Conservation (phyloP, 2,113 vertebrate species). For the Silurus meridionalis region DNA sequence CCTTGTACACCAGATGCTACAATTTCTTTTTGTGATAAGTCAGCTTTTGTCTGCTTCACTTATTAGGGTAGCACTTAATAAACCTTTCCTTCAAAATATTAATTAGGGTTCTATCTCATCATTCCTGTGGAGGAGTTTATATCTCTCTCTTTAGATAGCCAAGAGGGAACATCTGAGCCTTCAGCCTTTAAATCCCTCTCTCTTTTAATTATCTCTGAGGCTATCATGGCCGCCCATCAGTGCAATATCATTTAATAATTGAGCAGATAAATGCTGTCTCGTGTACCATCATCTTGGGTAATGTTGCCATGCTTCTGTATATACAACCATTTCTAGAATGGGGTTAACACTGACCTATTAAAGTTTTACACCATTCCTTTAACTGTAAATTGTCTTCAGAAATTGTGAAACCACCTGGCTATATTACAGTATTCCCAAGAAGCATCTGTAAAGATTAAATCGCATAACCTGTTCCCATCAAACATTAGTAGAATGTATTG, state of each 20-base stretch:
- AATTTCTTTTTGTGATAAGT: not conserved
- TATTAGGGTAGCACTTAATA: conserved; percentile 7
- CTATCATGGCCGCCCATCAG: not conserved
- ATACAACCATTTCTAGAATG: not conserved
- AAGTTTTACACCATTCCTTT: conserved; percentile 13
- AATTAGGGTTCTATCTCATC: not conserved
- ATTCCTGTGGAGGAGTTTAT: not conserved
- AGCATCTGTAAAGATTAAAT: not conserved
- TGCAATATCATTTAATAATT: conserved; percentile 28
- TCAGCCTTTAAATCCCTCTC: conserved; percentile 8
- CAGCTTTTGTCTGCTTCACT: not conserved
- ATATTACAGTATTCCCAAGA: conserved; percentile 25
- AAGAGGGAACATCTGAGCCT: not conserved
- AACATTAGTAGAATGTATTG: not conserved
- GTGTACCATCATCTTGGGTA: not conserved
- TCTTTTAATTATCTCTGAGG: conserved; percentile 23
- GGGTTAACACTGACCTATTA: not conserved
- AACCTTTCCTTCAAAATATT: conserved; percentile 7
- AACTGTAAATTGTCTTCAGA: conserved; percentile 14
- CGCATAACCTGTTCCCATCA: not conserved
- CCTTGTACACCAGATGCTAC: not conserved
- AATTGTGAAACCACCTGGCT: not conserved
- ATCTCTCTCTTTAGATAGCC: not conserved
- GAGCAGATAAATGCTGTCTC: conserved; percentile 5
- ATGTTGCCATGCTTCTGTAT: not conserved